Evolutionary conservation across 1,140 invertebrate genomes (phyloP).

Genomic region (Danaus plexippus): DNA sequence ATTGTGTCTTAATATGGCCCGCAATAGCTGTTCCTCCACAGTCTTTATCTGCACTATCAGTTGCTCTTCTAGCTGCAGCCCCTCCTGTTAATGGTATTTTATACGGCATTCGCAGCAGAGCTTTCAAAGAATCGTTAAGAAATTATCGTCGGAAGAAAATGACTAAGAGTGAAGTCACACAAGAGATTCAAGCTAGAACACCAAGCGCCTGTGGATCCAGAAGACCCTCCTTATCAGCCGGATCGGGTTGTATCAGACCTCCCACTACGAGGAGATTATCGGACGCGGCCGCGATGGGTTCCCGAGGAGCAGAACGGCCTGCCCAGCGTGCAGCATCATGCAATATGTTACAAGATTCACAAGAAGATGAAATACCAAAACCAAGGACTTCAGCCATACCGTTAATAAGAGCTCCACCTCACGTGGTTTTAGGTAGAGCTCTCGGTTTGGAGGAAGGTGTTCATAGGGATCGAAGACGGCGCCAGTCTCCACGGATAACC

Average conservation of each 20-base stretch:
- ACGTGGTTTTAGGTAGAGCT: constrained; percentile 71
- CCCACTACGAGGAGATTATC: constrained; percentile 76
- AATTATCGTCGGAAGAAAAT: constrained; percentile 87
- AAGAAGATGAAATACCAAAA: constrained; percentile 58
- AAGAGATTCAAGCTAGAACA: constrained; percentile 84
- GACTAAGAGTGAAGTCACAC: constrained; percentile 83
- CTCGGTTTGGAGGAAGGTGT: constrained; percentile 64
- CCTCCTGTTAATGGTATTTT: constrained; percentile 82
- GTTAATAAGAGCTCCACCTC: constrained; percentile 64
- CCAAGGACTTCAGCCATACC: constrained; percentile 54
- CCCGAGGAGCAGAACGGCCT: constrained; percentile 51
- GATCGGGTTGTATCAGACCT: constrained; percentile 75
- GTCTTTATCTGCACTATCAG: constrained; percentile 74
- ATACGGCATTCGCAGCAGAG: constrained; percentile 83
- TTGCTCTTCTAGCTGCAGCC: constrained; percentile 77
- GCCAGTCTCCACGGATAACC: constrained; percentile 77
- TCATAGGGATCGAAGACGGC: constrained; percentile 52
- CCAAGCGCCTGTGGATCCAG: constrained; percentile 82
- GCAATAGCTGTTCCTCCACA: constrained; percentile 67
- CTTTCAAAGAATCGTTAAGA: constrained; percentile 78
- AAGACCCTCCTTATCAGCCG: constrained; percentile 78
- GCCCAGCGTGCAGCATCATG: constrained; percentile 64
- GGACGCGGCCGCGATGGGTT: constrained; percentile 75
- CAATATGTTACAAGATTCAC: constrained; percentile 70
- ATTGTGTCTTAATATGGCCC: constrained; percentile 80